Conservation (phyloP, 2,113 vertebrate species). For the Dicrurus megarhynchus region DNA sequence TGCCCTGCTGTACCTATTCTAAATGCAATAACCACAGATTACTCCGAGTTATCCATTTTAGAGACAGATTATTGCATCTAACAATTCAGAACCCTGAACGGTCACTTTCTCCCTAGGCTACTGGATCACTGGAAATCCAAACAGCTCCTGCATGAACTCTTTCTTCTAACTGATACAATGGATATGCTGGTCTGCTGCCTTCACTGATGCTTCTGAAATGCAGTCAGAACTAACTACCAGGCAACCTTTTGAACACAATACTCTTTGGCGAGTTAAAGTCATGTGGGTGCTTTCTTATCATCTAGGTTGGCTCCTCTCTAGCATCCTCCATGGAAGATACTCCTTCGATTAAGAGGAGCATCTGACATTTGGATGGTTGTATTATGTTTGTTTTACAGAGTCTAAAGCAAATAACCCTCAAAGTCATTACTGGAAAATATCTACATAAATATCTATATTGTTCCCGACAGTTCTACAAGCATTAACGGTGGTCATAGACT, state of each 20-base stretch:
- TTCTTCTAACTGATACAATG: background rate
- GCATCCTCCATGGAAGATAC: background rate
- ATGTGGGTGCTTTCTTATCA: background rate
- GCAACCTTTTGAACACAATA: background rate
- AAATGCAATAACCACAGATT: background rate
- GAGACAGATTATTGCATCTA: background rate
- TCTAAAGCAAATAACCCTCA: background rate
- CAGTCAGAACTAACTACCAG: background rate
- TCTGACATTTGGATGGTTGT: background rate
- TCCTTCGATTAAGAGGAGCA: background rate
- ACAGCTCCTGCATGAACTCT: background rate
- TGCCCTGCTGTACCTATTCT: background rate
- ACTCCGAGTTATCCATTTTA: background rate
- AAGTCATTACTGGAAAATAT: constrained; percentile 13
- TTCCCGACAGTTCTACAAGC: background rate
- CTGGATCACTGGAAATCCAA: background rate
- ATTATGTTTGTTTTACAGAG: background rate
- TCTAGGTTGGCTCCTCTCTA: background rate
- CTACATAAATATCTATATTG: constrained; percentile 10
- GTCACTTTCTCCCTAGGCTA: background rate
- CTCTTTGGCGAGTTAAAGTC: background rate
- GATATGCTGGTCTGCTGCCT: background rate
- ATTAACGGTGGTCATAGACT: background rate
- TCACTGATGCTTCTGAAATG: background rate
- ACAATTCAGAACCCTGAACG: background rate